A percentile compares a stretch with the other conserved stretches of the same genome.
phyloP scores from a whole-genome alignment of 2,797 vertebrate species.

The Adrianichthys oophorus region DNA sequence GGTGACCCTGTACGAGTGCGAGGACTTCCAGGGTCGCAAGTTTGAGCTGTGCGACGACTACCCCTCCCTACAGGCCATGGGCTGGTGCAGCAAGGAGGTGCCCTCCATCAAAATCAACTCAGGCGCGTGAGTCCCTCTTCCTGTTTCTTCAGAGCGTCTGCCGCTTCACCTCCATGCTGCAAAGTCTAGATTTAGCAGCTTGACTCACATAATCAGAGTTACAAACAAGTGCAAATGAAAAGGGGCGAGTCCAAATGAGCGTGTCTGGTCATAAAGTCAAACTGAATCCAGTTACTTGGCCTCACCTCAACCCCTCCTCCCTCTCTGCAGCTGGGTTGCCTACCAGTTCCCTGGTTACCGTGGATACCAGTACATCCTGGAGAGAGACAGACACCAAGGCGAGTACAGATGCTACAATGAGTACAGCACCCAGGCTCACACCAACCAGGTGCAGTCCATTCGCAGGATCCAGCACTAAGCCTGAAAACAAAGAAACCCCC shows the following conservation, averaged over 20 bases:
- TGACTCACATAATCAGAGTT: too few species aligned
- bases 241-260: too few species aligned
- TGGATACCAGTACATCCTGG: conserved; percentile 96
- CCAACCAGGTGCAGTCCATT: conserved; percentile 97
- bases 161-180: too few species aligned
- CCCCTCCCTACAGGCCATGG: conserved; percentile 95
- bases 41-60: conserved; percentile 95
- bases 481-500: conserved; percentile 29
- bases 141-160: too few species aligned
- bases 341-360: conserved; percentile 98
- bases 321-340: conserved; percentile 87
- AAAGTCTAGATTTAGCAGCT: too few species aligned
- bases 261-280: too few species aligned
- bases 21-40: conserved; percentile 94
- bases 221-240: too few species aligned
- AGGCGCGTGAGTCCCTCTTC: conserved; percentile 85
- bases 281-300: background rate
- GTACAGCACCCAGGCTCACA: conserved; percentile 94
- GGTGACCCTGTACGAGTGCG: conserved; percentile 88
- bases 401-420: conserved; percentile 95
- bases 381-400: conserved; percentile 91
- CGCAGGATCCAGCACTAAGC: conserved; percentile 93
- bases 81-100: conserved; percentile 95
- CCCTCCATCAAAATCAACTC: conserved; percentile 93
- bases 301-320: background rate